Evolutionary conservation across 2,888 invertebrate genomes (phyloP), one percentile per base, ranked within the genome.

Genomic region (Caenorhabditis sulstoni): DNA sequence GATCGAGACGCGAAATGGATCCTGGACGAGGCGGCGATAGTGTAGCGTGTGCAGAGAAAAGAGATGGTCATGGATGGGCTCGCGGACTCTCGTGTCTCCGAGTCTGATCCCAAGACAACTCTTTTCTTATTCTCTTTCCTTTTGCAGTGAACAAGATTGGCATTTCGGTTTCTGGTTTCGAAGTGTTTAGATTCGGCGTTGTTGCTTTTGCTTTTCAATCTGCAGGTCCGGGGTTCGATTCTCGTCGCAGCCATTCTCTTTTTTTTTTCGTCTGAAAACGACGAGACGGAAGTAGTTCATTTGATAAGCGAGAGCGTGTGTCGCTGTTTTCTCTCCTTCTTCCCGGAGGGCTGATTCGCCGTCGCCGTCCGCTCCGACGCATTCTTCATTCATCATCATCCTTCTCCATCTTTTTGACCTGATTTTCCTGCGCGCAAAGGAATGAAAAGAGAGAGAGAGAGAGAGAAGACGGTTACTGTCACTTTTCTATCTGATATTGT

Each of bases 401-500:
- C 29, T 62, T 61, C 64, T 68, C 59, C 68, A 68, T 68, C 68
- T 62, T 71, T 71, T 71, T 71, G 71, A 71, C 71, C 71, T 71
- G 71, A 71, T 71, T 71, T 71, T 55, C 52, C 68, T 44, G 44
- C 52, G 37, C 53, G 47, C 16, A 62, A 29, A 29, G 22, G 52
- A 70, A 70, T 29, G 58, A 70, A 55, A 55, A 55, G 49, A 53
- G 22, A 64, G 41, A 3, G 5, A 53, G 53, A 35, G 37, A 52
- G 9, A 7, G 53, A 55, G 55, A 55, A 18, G n/a, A 50, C 9
- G 70, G 71, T 64, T 64, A 71, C 71, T 64, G 71, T 71, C 62
- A 64, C 71, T 71, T 71, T 71, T 62, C 70, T 70, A 70, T 70
- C 70, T 62, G 62, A 62, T 70, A 70, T 70, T 70, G 70, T 62